phyloP scores from a whole-genome alignment of 2,113 vertebrate species.

The Prinia subflava region DNA sequence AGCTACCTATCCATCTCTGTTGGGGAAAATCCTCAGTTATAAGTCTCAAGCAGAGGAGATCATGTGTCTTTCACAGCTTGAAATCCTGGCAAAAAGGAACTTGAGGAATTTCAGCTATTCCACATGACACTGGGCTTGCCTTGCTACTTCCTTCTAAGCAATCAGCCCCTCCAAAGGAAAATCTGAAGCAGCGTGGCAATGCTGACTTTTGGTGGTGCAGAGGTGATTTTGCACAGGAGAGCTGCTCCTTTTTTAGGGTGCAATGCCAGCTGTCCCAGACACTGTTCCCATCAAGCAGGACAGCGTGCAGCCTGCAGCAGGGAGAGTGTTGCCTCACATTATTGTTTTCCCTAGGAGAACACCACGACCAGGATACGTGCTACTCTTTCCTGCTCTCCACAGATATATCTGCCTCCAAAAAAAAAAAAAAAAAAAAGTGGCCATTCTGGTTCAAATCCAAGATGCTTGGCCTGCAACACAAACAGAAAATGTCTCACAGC shows the following conservation, averaged over 20 bases:
- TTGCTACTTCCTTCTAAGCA: conserved; percentile 12
- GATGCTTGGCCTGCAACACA: background rate
- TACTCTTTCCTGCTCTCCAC: background rate
- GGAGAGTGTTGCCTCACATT: background rate
- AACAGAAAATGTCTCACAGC: conserved; percentile 42
- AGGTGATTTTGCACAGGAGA: background rate
- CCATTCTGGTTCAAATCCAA: conserved; percentile 21
- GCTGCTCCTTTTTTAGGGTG: background rate
- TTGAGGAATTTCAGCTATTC: conserved; percentile 64
- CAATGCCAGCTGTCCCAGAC: background rate
- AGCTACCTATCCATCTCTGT: conserved; percentile 48
- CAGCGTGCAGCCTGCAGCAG: background rate
- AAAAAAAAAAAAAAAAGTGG: background rate
- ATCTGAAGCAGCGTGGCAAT: background rate
- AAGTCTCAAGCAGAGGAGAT: conserved; percentile 1
- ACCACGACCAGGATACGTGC: rapidly evolving
- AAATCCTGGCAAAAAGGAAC: conserved; percentile 63
- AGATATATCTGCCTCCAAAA: background rate
- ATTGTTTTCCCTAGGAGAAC: background rate
- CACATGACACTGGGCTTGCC: conserved; percentile 30
- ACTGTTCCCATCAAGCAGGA: background rate
- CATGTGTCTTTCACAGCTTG: conserved; percentile 65
- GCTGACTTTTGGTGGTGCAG: background rate
- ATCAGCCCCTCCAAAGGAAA: background rate
- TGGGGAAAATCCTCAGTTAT: conserved; percentile 24